These are phyloP conservation scores for Anthophora plumipes DNA, from an alignment of 2,888 invertebrate genomes.

Conservation along the genomic window DNA sequence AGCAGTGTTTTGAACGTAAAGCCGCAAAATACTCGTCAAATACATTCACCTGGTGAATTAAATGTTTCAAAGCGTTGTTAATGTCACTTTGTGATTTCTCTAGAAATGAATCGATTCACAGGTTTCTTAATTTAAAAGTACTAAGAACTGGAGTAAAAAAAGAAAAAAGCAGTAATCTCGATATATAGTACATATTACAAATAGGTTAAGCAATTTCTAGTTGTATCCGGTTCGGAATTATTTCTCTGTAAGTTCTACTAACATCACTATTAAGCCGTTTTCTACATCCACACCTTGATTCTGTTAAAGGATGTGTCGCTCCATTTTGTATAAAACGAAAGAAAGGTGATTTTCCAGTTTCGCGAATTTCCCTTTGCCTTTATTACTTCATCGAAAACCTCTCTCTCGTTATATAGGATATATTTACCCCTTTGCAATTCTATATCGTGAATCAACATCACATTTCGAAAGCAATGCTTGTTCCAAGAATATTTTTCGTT, in stretches of 20 bases:
- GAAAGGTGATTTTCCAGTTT: constrained; percentile 21
- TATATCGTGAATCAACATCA: too few relatives aligned
- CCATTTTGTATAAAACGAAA: constrained; percentile 8
- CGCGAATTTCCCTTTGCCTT: constrained; percentile 17
- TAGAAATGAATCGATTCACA: not conserved
- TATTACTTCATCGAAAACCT: too few relatives aligned
- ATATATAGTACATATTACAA: not conserved
- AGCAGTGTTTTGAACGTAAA: not conserved
- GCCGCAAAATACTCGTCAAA: not conserved
- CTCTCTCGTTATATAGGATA: too few relatives aligned
- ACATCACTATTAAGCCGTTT: not conserved
- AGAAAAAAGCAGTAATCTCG: not conserved
- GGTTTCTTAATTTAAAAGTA: not conserved
- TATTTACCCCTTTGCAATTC: too few relatives aligned
- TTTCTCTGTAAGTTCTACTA: not conserved
- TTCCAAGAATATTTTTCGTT: too few relatives aligned
- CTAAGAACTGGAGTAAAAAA: not conserved
- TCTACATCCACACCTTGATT: constrained; percentile 6
- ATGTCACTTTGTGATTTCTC: not conserved
- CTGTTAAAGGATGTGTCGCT: constrained; percentile 26
- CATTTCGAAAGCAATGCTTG: too few relatives aligned
- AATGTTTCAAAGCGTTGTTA: not conserved
- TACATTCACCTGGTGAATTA: not conserved
- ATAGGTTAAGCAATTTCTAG: constrained; percentile 25
- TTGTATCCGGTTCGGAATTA: constrained; percentile 23